Evolutionary conservation across 2,888 invertebrate species (phyloP).

Genomic region (Alloplasta piceator): DNA sequence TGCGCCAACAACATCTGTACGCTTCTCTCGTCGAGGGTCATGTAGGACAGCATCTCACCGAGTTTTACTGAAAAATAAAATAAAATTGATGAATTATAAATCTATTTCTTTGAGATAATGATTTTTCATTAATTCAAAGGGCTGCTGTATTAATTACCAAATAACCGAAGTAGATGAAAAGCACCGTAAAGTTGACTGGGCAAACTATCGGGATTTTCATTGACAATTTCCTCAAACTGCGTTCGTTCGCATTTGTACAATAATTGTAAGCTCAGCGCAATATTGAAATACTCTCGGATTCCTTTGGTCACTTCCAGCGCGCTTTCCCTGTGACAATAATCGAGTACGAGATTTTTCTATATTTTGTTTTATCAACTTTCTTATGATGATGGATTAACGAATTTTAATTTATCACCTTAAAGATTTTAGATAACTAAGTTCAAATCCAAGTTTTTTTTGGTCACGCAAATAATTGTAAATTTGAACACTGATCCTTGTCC

Average conservation of each 20-base stretch:
- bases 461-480: too few relatives aligned
- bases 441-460: too few relatives aligned
- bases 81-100: too few relatives aligned
- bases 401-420: too few relatives aligned
- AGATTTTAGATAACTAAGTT: too few relatives aligned
- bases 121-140: too few relatives aligned
- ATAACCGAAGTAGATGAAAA: constrained; percentile 94
- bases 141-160: constrained; percentile 83
- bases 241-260: constrained; percentile 97
- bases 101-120: neutral
- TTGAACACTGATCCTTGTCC: too few relatives aligned
- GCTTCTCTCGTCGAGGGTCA: constrained; percentile 94
- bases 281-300: constrained; percentile 96
- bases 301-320: constrained; percentile 85
- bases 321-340: constrained; percentile 73
- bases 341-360: too few relatives aligned
- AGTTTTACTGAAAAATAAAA: constrained; percentile 86
- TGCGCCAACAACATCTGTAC: constrained; percentile 92
- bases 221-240: constrained; percentile 93
- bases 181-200: constrained; percentile 95
- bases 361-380: too few relatives aligned
- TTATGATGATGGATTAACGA: too few relatives aligned
- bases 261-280: constrained; percentile 94
- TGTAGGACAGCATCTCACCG: constrained; percentile 95
- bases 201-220: constrained; percentile 90